Evolutionary conservation across 2,113 vertebrate species (phyloP), one percentile per base, ranked within the genome.

Genomic region (Rhinoderma darwinii): DNA sequence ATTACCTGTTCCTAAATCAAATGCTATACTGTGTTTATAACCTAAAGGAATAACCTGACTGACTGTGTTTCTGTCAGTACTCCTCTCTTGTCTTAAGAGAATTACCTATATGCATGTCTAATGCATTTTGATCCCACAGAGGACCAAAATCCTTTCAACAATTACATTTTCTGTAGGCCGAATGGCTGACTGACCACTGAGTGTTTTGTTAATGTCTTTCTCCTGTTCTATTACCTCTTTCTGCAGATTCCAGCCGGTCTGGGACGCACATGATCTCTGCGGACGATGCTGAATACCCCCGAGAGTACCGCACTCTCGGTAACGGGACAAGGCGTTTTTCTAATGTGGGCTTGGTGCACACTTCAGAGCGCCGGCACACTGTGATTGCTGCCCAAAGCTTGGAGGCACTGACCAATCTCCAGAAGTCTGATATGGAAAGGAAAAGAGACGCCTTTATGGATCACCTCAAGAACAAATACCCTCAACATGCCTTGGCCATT

Each of bases 401-500:
- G 92, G 98, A 99, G 94, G 96, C 97, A 8, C 96, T 99, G 78
- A 98, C 96, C 41, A 97, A 96, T 89, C 95, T 99, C 88, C 97
- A 99, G 94, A 99, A 99, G 93, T 97, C 92, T 0, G 98, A 99
- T 90, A 96, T 97, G 91, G 98, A 99, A 30, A 96, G 97, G 85
- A 99, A 99, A 91, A 89, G 98, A 77, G 98, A 99, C 0, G 97
- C 96, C 88, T 98, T 99, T 93, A 97, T 99, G 96, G 98, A 99
- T 88, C 98, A 99, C 91, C 95, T 99, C 90, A 99, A 99, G 95
- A 98, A 93, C 95, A 99, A 99, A 90, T 99, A 99, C 91, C 97
- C 97, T 0, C 97, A 97, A 88, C 97, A 98, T 82, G 97, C 95
- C 78, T 89, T 95, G 89, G 94, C 95, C 82, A 96, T 97, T 83